A percentile compares a stretch with the other conserved stretches of the same genome.
Conservation (phyloP, 2,113 vertebrate species). For the Chloropsis cyanopogon region DNA sequence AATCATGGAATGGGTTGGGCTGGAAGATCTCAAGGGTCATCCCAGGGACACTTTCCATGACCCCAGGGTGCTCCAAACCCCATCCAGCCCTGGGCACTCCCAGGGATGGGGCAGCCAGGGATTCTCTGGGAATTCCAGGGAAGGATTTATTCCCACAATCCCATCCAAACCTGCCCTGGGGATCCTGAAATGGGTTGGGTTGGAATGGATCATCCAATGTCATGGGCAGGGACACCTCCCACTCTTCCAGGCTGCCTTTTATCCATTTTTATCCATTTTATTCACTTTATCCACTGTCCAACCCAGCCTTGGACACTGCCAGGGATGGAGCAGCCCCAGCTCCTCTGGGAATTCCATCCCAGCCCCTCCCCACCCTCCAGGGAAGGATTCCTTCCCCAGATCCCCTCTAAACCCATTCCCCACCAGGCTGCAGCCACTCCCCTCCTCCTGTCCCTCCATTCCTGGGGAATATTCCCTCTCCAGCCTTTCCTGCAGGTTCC, state of each 20-base stretch:
- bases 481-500: neutral
- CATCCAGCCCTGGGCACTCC: neutral
- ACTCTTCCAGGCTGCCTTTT: neutral
- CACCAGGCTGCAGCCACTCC: neutral
- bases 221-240: neutral
- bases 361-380: neutral
- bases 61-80: neutral
- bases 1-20: neutral
- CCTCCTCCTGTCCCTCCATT: neutral
- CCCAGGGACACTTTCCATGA: neutral
- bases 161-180: neutral
- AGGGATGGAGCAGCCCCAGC: neutral
- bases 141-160: neutral
- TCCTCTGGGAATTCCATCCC: neutral
- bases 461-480: neutral
- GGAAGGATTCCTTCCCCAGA: neutral
- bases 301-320: fast-evolving
- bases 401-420: neutral
- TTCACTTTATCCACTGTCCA: neutral
- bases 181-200: neutral
- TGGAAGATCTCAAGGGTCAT: neutral
- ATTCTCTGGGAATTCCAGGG: neutral
- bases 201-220: neutral
- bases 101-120: neutral
- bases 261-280: neutral